These are phyloP conservation scores for Pollenia griseotomentosa DNA, from an alignment of 2,888 invertebrate species.

Conservation along the genomic window DNA sequence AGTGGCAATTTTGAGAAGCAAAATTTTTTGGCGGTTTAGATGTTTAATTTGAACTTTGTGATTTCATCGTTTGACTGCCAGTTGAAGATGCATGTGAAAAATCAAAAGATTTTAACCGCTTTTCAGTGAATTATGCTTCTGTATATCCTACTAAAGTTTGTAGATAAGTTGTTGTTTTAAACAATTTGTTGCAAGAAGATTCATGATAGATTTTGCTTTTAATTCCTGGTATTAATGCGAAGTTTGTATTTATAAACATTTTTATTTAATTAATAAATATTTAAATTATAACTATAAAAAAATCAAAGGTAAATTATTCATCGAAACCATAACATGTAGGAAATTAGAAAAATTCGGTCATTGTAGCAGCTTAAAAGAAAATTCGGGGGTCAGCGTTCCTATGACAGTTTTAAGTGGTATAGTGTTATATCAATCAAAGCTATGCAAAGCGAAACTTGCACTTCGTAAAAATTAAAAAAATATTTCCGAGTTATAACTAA, in stretches of 20 bases:
- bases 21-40: not conserved
- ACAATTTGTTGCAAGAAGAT: slow-evolving; percentile 59
- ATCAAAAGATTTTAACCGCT: slow-evolving; percentile 60
- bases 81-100: slow-evolving; percentile 39
- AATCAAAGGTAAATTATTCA: no score
- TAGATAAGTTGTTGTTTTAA: slow-evolving; percentile 10
- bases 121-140: slow-evolving; percentile 53
- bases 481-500: no score
- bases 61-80: slow-evolving; percentile 44
- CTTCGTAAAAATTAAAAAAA: no score
- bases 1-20: slow-evolving; percentile 27
- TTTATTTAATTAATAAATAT: no score
- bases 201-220: slow-evolving; percentile 7
- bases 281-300: no score
- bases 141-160: slow-evolving; percentile 36
- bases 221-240: not conserved
- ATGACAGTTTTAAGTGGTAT: no score
- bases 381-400: no score
- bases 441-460: no score
- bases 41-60: slow-evolving; percentile 36
- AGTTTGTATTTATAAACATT: slow-evolving; percentile 13
- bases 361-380: no score
- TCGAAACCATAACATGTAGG: no score
- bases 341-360: no score
- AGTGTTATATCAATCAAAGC: no score